Conservation (phyloP, 1,140 invertebrate species). For the Diachasma alloeum region DNA sequence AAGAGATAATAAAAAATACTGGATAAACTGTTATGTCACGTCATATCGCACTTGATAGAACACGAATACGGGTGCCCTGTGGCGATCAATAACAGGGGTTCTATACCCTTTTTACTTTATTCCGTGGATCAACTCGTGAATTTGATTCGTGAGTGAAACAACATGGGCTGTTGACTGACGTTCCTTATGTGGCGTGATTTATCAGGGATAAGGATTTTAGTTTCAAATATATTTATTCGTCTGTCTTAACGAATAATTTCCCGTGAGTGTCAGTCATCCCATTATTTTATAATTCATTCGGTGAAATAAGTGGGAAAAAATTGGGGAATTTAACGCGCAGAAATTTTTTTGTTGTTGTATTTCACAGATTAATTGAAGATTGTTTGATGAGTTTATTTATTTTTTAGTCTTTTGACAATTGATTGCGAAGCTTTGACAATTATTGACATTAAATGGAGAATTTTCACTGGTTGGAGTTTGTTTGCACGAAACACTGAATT, state of each 20-base stretch:
- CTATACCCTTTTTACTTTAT: background rate
- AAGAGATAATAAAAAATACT: background rate
- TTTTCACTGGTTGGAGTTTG: too few species aligned
- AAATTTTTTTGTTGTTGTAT: too few species aligned
- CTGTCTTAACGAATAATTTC: conserved; percentile 25
- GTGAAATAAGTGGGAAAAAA: too few species aligned
- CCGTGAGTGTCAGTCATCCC: conserved; percentile 3
- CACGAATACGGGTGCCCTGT: background rate
- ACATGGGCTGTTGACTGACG: conserved; percentile 20
- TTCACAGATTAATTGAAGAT: too few species aligned
- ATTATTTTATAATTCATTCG: too few species aligned
- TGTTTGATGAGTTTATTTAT: too few species aligned
- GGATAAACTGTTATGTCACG: background rate
- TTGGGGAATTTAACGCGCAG: too few species aligned
- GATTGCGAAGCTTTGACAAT: too few species aligned
- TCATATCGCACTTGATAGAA: background rate
- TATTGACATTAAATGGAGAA: too few species aligned
- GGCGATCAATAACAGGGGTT: background rate
- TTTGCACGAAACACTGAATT: too few species aligned
- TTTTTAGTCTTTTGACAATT: too few species aligned
- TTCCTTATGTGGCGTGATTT: conserved; percentile 26
- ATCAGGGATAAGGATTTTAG: conserved; percentile 15
- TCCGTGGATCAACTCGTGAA: background rate
- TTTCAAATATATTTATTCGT: conserved; percentile 22
- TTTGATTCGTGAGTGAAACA: background rate